Evolutionary conservation across 2,113 vertebrate species (phyloP).

Genomic region (Burhinus bistriatus): DNA sequence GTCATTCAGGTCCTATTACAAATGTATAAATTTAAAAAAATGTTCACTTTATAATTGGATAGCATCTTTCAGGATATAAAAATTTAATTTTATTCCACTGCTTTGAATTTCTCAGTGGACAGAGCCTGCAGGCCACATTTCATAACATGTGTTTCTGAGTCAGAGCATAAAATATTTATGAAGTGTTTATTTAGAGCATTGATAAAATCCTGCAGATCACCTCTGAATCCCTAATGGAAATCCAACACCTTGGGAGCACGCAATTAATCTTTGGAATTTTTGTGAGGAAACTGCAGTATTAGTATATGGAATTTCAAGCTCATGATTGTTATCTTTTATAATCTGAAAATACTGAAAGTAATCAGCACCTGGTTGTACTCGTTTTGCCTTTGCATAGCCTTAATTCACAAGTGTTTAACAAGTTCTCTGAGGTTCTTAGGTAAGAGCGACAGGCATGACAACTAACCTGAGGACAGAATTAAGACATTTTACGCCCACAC

Average conservation of each 20-base stretch:
- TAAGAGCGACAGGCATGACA: neutral
- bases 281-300: slow-evolving; percentile 2
- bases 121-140: slow-evolving; percentile 66
- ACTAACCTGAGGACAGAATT: neutral
- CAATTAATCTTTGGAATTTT: slow-evolving; percentile 35
- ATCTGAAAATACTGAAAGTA: neutral
- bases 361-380: neutral
- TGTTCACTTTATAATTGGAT: slow-evolving; percentile 70
- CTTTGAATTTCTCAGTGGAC: slow-evolving; percentile 69
- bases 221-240: slow-evolving; percentile 51
- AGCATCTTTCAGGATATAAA: slow-evolving; percentile 67
- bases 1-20: slow-evolving; percentile 56
- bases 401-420: neutral
- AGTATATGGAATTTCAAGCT: slow-evolving; percentile 13
- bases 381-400: neutral
- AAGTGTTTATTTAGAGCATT: slow-evolving; percentile 72
- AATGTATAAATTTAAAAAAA: slow-evolving; percentile 66
- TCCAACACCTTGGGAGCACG: slow-evolving; percentile 11
- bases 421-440: neutral
- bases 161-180: slow-evolving; percentile 68
- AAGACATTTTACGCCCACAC: neutral
- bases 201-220: slow-evolving; percentile 66
- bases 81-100: slow-evolving; percentile 70
- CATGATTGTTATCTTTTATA: neutral
- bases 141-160: slow-evolving; percentile 56